phyloP scores from a whole-genome alignment of 1,140 invertebrate species.

The Neuroterus valhalla region DNA sequence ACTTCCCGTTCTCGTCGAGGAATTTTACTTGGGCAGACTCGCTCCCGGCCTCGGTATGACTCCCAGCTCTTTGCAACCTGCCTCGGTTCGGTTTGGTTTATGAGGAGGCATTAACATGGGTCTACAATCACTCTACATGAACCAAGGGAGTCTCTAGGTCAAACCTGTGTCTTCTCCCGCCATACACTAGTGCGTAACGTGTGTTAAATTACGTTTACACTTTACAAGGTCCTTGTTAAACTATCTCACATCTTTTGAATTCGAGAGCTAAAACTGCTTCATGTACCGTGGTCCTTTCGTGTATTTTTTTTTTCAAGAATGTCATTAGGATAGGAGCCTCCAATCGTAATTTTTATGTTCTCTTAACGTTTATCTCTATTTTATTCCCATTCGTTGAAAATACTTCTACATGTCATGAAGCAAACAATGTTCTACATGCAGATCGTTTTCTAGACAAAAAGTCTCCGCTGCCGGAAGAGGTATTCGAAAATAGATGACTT shows the following conservation, averaged over 20 bases:
- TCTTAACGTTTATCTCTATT: too few species aligned
- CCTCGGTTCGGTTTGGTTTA: conserved; percentile 40
- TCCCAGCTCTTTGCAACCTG: neutral
- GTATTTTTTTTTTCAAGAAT: too few species aligned
- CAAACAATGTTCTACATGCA: too few species aligned
- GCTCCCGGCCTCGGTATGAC: conserved; percentile 60
- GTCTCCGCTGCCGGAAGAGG: too few species aligned
- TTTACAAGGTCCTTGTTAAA: neutral
- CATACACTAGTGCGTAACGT: conserved; percentile 21
- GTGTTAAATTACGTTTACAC: conserved; percentile 12
- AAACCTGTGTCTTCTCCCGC: conserved; percentile 51
- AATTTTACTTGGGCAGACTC: conserved; percentile 72
- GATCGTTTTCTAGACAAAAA: too few species aligned
- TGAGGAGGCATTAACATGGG: conserved; percentile 61
- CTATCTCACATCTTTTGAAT: neutral
- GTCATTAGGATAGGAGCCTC: too few species aligned
- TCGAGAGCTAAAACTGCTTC: neutral
- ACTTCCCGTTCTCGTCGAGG: conserved; percentile 61
- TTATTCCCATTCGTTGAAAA: too few species aligned
- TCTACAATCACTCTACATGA: conserved; percentile 63
- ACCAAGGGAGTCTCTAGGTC: conserved; percentile 70
- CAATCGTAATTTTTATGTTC: too few species aligned
- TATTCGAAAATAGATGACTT: too few species aligned
- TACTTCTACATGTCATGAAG: too few species aligned
- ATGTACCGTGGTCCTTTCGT: neutral